Percentiles rank a stretch among this genome's conserved stretches.
These are phyloP conservation scores for Tipula helvola DNA, from an alignment of 2,888 invertebrate species.

Conservation along the genomic window DNA sequence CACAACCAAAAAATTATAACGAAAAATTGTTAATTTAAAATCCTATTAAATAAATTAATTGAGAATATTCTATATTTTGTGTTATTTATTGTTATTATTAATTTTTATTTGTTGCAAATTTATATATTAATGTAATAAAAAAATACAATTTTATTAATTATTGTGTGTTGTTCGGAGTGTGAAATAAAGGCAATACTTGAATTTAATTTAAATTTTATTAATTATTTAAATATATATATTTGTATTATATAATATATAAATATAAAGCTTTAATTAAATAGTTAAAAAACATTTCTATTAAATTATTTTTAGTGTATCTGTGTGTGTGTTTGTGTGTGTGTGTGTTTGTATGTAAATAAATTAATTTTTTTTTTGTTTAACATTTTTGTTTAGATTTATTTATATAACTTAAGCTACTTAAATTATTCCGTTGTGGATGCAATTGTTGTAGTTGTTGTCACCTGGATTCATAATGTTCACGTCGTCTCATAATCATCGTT, in stretches of 20 bases:
- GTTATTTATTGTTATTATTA: background rate
- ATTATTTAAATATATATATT: background rate
- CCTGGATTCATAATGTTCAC: background rate
- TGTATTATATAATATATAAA: background rate
- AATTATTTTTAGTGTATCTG: background rate
- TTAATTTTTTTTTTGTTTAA: background rate
- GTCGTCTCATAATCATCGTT: conserved; percentile 22
- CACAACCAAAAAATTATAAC: background rate
- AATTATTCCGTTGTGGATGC: background rate
- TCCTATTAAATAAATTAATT: background rate
- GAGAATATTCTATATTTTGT: background rate
- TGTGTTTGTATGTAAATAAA: background rate
- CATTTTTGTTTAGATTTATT: background rate
- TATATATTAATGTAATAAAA: background rate
- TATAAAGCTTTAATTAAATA: background rate
- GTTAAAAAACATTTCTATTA: background rate
- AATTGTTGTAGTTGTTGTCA: background rate
- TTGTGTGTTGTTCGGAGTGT: background rate
- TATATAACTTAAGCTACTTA: background rate
- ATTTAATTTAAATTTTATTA: background rate
- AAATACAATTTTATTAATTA: background rate
- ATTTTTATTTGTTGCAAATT: background rate
- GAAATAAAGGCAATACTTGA: background rate
- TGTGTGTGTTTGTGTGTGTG: too few species aligned
- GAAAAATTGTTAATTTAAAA: background rate